A percentile compares a stretch with the other conserved stretches of the same genome.
phyloP scores from a whole-genome alignment of 2,113 vertebrate genomes.

The Bagarius yarrelli region DNA sequence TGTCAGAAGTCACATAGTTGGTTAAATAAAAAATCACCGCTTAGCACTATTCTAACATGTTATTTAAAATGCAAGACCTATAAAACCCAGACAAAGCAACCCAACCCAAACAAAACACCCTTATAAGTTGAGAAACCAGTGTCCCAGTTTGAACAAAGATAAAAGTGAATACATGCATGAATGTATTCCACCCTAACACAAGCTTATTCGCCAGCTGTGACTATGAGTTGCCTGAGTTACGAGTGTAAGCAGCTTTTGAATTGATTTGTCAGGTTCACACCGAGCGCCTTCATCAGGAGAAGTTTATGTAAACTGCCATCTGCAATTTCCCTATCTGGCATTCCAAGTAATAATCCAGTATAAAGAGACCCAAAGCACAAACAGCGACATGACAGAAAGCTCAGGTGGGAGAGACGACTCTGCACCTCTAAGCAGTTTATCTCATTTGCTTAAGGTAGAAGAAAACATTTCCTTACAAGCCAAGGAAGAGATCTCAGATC shows the following conservation, averaged over 20 bases:
- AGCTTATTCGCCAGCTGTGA: conserved; percentile 30
- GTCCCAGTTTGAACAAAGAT: conserved; percentile 51
- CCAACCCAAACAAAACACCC: conserved; percentile 47
- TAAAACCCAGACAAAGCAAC: conserved; percentile 39
- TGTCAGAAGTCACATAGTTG: not conserved
- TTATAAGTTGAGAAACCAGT: conserved; percentile 46
- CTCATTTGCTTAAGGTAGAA: conserved; percentile 66
- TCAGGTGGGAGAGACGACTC: conserved; percentile 65
- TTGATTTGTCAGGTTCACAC: conserved; percentile 64
- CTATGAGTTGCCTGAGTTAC: conserved; percentile 27
- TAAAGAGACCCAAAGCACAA: conserved; percentile 64
- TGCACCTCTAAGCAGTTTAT: conserved; percentile 66
- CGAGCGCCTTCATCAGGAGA: conserved; percentile 58
- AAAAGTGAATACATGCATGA: conserved; percentile 54
- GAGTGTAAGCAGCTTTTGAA: conserved; percentile 57
- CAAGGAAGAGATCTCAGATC: conserved; percentile 66
- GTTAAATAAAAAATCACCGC: not conserved
- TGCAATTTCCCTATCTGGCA: conserved; percentile 75
- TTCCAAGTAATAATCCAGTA: conserved; percentile 55
- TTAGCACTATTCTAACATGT: not conserved
- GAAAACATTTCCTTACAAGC: conserved; percentile 65
- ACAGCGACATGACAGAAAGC: conserved; percentile 68
- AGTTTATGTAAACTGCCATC: conserved; percentile 72
- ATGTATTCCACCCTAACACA: conserved; percentile 33
- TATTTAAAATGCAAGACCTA: conserved; percentile 22